phyloP scores from a whole-genome alignment of 2,797 vertebrate genomes.

The Nyctibius grandis region DNA sequence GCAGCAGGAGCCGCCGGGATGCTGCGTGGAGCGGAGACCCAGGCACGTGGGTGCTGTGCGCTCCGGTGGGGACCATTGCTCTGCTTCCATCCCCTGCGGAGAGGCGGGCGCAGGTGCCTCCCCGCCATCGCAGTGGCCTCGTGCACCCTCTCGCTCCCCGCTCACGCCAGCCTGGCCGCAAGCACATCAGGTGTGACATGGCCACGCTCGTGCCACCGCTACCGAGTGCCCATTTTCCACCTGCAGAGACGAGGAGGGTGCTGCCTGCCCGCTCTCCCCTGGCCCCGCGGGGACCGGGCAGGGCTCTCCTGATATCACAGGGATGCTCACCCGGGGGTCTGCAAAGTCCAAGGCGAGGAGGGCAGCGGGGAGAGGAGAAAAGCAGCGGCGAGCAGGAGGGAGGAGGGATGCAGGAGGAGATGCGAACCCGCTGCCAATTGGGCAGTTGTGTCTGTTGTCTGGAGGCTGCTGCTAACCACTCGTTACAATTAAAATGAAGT shows the following conservation, averaged over 20 bases:
- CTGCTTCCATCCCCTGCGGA: fast-evolving
- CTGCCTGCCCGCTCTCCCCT: fast-evolving
- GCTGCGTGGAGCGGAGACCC: background rate
- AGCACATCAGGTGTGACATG: background rate
- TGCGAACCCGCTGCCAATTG: constrained; percentile 63
- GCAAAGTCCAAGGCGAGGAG: background rate
- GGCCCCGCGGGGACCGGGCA: fast-evolving
- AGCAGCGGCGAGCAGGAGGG: background rate
- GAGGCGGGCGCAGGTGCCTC: background rate
- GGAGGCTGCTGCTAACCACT: constrained; percentile 81
- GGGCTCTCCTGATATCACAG: background rate
- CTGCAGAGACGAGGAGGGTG: background rate
- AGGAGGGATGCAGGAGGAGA: constrained; percentile 29
- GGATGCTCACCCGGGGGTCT: background rate
- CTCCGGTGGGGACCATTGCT: fast-evolving
- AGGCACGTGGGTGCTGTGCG: fast-evolving
- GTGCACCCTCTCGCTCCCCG: background rate
- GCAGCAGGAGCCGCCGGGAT: fast-evolving
- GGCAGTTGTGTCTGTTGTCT: constrained; percentile 74
- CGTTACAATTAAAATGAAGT: constrained; percentile 93
- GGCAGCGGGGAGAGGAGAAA: background rate
- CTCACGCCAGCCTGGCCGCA: fast-evolving
- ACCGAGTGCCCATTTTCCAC: fast-evolving
- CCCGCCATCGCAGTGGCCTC: fast-evolving
- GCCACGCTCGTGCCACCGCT: fast-evolving